These are phyloP conservation scores for Luffia ferchaultella DNA, from an alignment of 2,888 invertebrate genomes.

Conservation along the genomic window DNA sequence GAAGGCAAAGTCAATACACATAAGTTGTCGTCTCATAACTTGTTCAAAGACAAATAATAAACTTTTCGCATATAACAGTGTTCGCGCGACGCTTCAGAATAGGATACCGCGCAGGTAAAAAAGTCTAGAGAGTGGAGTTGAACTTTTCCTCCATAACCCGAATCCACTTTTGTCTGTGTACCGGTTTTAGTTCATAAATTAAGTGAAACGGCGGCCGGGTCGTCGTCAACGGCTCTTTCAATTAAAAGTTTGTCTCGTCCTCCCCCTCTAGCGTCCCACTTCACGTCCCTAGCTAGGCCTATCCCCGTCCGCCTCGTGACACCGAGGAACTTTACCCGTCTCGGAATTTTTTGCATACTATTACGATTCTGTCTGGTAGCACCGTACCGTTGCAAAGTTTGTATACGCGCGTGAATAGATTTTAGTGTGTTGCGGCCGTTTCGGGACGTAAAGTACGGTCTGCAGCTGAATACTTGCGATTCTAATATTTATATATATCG, in stretches of 20 bases:
- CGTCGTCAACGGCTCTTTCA: slow-evolving; percentile 39
- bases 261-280: slow-evolving; percentile 13
- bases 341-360: neutral
- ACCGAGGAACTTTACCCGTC: slow-evolving; percentile 5
- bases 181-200: neutral
- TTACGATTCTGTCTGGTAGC: neutral
- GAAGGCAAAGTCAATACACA: too few relatives aligned
- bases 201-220: neutral
- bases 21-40: neutral
- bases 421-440: too few relatives aligned
- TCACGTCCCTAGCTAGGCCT: too few relatives aligned
- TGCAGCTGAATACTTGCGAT: too few relatives aligned
- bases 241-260: slow-evolving; percentile 37
- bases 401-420: too few relatives aligned
- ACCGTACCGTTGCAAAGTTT: neutral
- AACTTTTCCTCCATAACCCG: too few relatives aligned
- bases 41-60: neutral
- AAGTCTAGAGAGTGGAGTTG: too few relatives aligned
- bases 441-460: too few relatives aligned
- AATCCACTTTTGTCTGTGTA: neutral
- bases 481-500: too few relatives aligned
- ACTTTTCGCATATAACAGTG: too few relatives aligned
- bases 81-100: too few relatives aligned
- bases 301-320: slow-evolving; percentile 1
- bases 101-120: too few relatives aligned